Evolutionary conservation across 2,888 invertebrate genomes (phyloP).

Genomic region (Lasioglossum figueresi): DNA sequence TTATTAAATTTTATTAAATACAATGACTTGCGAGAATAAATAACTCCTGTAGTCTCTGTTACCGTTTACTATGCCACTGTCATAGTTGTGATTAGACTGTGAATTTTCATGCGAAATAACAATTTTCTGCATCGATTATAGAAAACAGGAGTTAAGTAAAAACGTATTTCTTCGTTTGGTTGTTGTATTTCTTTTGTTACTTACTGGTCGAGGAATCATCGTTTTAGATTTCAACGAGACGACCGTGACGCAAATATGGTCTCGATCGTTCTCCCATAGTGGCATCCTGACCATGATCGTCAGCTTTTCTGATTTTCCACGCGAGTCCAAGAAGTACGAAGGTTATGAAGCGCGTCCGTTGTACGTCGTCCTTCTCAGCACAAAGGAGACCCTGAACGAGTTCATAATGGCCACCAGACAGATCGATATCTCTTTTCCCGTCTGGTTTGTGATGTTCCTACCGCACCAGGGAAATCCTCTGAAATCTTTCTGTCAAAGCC

Average conservation of each 20-base stretch:
- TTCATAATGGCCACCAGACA: constrained; percentile 60
- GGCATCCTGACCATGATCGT: constrained; percentile 55
- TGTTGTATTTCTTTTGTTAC: too few relatives aligned
- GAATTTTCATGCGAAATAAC: background rate
- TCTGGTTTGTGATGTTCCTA: constrained; percentile 76
- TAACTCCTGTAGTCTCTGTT: background rate
- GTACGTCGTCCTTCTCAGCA: constrained; percentile 67
- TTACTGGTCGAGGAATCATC: background rate
- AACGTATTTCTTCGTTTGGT: background rate
- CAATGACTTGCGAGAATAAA: background rate
- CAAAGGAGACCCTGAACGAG: constrained; percentile 49
- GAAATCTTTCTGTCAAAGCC: constrained; percentile 58
- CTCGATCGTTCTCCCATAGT: constrained; percentile 64
- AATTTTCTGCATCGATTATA: background rate
- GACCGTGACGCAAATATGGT: constrained; percentile 54
- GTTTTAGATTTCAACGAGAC: constrained; percentile 56
- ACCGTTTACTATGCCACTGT: background rate
- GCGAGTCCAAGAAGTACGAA: constrained; percentile 39
- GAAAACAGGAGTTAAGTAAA: background rate
- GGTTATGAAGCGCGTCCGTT: constrained; percentile 63
- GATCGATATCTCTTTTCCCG: constrained; percentile 64
- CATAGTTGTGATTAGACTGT: background rate
- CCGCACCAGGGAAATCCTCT: constrained; percentile 44
- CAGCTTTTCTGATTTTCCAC: constrained; percentile 56
- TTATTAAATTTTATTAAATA: too few relatives aligned